phyloP scores from a whole-genome alignment of 2,888 invertebrate genomes.

The Plutella xylostella region DNA sequence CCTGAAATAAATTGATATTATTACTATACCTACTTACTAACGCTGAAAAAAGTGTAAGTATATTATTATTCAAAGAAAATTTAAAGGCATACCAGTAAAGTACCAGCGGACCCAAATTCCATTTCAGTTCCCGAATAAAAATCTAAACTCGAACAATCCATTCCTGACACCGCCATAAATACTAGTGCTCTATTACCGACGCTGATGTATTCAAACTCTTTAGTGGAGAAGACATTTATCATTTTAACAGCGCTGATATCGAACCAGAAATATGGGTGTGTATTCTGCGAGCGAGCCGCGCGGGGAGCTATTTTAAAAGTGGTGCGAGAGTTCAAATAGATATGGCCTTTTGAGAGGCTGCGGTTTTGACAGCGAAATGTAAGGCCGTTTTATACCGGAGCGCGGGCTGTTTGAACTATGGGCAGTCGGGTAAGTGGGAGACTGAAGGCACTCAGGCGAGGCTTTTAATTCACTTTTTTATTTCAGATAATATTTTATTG shows the following conservation, averaged over 20 bases:
- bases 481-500: too few relatives aligned
- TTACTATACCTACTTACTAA: too few relatives aligned
- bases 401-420: neutral
- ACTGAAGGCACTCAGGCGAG: too few relatives aligned
- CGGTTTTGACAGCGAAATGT: neutral
- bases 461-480: too few relatives aligned
- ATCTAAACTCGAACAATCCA: too few relatives aligned
- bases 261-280: constrained; percentile 3
- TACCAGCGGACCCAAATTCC: too few relatives aligned
- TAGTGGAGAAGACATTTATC: constrained; percentile 8
- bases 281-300: neutral
- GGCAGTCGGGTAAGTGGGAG: neutral
- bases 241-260: constrained; percentile 10
- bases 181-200: neutral
- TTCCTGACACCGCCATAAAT: neutral
- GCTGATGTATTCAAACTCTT: constrained; percentile 10
- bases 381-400: neutral
- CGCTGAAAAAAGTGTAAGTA: too few relatives aligned
- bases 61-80: too few relatives aligned
- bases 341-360: neutral
- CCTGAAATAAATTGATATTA: too few relatives aligned
- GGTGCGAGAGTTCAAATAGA: neutral
- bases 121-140: too few relatives aligned
- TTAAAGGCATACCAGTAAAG: too few relatives aligned
- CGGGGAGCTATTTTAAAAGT: neutral